Evolutionary conservation across 2,888 invertebrate species (phyloP).

Genomic region (Pseudococcus longispinus): DNA sequence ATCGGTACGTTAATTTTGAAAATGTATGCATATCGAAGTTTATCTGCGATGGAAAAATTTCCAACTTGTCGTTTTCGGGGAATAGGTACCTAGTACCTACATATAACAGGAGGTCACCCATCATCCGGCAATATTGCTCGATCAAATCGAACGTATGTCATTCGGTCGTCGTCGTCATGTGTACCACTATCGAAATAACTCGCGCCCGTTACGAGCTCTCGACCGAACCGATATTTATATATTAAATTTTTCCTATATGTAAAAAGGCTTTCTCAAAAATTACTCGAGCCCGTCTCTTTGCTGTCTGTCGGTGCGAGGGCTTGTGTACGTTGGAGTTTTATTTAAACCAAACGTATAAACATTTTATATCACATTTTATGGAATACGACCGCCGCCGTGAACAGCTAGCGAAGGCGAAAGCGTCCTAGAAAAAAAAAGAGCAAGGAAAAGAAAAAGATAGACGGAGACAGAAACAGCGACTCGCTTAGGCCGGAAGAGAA

Average conservation of each 20-base stretch:
- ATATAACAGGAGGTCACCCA: neutral
- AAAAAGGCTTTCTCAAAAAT: slow-evolving; percentile 44
- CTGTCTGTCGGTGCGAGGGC: neutral
- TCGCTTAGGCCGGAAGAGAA: neutral
- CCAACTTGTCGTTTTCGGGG: neutral
- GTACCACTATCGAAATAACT: neutral
- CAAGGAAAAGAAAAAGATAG: neutral
- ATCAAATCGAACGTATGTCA: neutral
- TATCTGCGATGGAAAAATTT: neutral
- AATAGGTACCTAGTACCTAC: neutral
- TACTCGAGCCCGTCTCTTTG: neutral
- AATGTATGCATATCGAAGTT: too few relatives aligned
- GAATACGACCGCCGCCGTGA: neutral
- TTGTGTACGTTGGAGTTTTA: neutral
- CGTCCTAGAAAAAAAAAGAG: neutral
- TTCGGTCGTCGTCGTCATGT: neutral
- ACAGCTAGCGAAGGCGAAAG: neutral
- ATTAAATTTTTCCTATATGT: slow-evolving; percentile 34
- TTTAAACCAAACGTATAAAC: slow-evolving; percentile 7
- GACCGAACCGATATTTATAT: slow-evolving; percentile 39
- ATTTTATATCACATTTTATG: slow-evolving; percentile 37
- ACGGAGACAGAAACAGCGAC: neutral
- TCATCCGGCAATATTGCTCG: neutral
- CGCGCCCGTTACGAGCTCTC: neutral
- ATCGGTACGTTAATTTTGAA: too few relatives aligned